Percentiles rank a stretch among this genome's conserved stretches.
Conservation (phyloP, 2,797 vertebrate genomes). For the Numenius phaeopus region DNA sequence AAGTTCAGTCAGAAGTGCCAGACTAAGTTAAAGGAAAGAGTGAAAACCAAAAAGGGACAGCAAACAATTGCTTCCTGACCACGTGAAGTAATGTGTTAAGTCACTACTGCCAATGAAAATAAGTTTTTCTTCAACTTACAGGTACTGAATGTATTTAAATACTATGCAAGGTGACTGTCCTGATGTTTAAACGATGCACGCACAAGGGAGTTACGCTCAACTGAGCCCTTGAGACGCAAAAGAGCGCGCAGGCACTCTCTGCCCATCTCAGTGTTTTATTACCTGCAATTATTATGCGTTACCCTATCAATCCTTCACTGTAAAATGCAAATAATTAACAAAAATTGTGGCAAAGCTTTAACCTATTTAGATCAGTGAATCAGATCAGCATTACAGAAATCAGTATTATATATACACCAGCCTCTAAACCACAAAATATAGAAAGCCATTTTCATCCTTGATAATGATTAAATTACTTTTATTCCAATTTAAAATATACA, state of each 20-base stretch:
- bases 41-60: not conserved
- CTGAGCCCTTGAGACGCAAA: not conserved
- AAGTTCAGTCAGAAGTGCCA: not conserved
- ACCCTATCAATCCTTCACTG: not conserved
- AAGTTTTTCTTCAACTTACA: not conserved
- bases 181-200: not conserved
- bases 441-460: not conserved
- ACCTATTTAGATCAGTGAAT: not conserved
- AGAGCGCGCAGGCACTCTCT: fast-evolving
- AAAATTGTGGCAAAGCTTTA: not conserved
- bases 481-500: slow-evolving; percentile 69
- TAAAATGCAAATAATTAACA: not conserved
- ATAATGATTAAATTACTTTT: slow-evolving; percentile 47
- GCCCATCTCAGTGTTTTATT: not conserved
- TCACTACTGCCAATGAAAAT: not conserved
- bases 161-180: not conserved
- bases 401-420: not conserved
- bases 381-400: not conserved
- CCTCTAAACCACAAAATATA: not conserved
- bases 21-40: fast-evolving
- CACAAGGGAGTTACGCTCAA: not conserved
- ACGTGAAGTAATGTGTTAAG: fast-evolving
- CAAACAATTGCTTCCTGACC: not conserved
- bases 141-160: not conserved
- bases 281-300: not conserved